Evolutionary conservation across 2,113 vertebrate species (phyloP).

Genomic region (Ictalurus punctatus): DNA sequence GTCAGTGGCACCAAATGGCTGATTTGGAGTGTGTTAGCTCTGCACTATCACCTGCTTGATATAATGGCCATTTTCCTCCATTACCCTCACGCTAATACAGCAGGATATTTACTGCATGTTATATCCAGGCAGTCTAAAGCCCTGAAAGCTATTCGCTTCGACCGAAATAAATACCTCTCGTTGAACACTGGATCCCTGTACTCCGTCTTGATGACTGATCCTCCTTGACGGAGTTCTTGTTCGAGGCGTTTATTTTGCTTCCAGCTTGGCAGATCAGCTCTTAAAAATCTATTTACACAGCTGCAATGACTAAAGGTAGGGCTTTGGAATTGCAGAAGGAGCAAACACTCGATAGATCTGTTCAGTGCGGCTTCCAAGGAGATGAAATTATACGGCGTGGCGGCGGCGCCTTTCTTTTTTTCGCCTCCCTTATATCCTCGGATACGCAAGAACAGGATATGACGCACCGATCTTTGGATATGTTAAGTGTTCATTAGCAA

Average conservation of each 20-base stretch:
- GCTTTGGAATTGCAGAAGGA: constrained; percentile 3
- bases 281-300: constrained; percentile 27
- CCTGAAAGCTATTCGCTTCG: neutral
- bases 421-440: neutral
- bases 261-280: neutral
- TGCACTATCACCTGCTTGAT: neutral
- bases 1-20: neutral
- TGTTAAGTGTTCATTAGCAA: constrained; percentile 28
- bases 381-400: neutral
- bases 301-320: constrained; percentile 35
- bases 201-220: constrained; percentile 20
- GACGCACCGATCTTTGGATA: constrained; percentile 23
- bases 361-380: constrained; percentile 9
- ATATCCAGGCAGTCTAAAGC: neutral
- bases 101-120: neutral
- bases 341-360: constrained; percentile 12
- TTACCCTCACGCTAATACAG: neutral
- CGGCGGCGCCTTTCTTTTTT: neutral
- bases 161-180: constrained; percentile 12
- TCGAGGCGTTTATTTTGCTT: constrained; percentile 1
- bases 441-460: constrained; percentile 31
- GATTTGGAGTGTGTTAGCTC: neutral
- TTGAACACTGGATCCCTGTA: neutral
- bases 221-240: neutral
- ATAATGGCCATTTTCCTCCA: constrained; percentile 1